Base-by-base conservation (phyloP, 2,113 vertebrate species). In the Serilophus lunatus region DNA sequence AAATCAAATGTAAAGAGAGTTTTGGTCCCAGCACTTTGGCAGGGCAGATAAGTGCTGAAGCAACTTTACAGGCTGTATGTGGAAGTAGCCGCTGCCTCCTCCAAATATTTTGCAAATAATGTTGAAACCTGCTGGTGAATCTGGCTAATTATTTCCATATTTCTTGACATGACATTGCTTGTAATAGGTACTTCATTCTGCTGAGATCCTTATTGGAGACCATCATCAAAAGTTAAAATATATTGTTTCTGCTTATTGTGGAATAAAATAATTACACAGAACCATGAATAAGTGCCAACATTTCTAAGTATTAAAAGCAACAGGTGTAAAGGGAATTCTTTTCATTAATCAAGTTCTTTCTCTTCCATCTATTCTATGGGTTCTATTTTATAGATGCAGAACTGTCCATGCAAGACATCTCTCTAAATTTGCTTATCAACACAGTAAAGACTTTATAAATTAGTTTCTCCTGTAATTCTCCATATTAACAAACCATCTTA, bases 391-490 rank as follows among this genome's bases (percentile, higher is more conserved):
- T 31, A 89, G 59, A 3, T 90, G 63, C 49, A 90, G 86, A 93
- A 42, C 10, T 78, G 61, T 44, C 89, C 35, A 36, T 77, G 54
- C 26, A 70, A 96, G 81, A 87, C 35, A 54, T 57, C n/a, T 88
- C 50, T n/a, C 11, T 59, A 50, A n/a, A 57, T 89, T 86, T 89
- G 6, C 12, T 86, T 92, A 66, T 71, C 96, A 90, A 66, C 83
- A 75, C 7, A 26, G 86, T 91, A 95, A 98, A 86, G 65, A 69
- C 26, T 96, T 95, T 76, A 96, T 24, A 96, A 90, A 96, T 90
- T 64, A 68, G 51, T 93, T 96, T 86, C 8, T 82, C 53, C 71
- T 93, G 36, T 61, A 96, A 84, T 88, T 87, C 12, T 51, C 19
- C 71, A 77, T 77, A 82, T 36, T 92, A 94, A 83, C 38, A 77